These are phyloP conservation scores for Brachionus plicatilis DNA, from an alignment of 1,140 invertebrate genomes.

Conservation along the genomic window DNA sequence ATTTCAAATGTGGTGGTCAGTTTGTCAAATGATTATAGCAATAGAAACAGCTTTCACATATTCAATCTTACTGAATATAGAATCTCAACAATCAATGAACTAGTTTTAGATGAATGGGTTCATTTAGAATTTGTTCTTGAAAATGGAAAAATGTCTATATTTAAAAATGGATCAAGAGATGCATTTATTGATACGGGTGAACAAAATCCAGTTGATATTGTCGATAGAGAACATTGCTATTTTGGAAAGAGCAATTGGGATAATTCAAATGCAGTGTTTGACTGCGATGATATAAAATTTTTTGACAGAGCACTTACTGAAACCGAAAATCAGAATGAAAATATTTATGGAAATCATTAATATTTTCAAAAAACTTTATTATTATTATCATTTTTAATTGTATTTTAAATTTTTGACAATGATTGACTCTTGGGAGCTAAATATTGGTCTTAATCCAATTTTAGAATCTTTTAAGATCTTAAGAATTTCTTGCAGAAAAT, in stretches of 20 bases:
- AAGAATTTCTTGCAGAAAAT: too few relatives aligned
- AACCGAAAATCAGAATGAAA: too few relatives aligned
- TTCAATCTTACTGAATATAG: background rate
- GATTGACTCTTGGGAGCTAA: too few relatives aligned
- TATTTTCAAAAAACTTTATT: too few relatives aligned
- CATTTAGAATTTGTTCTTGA: background rate
- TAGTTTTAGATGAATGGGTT: background rate
- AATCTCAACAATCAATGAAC: background rate
- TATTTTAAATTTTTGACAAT: too few relatives aligned
- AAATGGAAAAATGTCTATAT: background rate
- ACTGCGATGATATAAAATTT: background rate
- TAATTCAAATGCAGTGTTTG: background rate
- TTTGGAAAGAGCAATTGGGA: background rate
- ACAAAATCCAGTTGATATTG: background rate
- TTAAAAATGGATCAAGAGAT: background rate
- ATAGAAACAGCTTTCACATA: background rate
- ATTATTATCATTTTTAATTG: too few relatives aligned
- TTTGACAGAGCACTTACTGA: background rate
- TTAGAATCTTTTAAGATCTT: too few relatives aligned
- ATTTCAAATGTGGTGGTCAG: background rate
- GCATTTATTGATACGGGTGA: background rate
- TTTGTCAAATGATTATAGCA: too few relatives aligned
- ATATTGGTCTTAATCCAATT: background rate
- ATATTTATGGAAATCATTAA: too few relatives aligned
- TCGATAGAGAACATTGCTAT: background rate